These are phyloP conservation scores for Brachionus koreanus DNA, from an alignment of 1,140 invertebrate species.

Conservation along the genomic window DNA sequence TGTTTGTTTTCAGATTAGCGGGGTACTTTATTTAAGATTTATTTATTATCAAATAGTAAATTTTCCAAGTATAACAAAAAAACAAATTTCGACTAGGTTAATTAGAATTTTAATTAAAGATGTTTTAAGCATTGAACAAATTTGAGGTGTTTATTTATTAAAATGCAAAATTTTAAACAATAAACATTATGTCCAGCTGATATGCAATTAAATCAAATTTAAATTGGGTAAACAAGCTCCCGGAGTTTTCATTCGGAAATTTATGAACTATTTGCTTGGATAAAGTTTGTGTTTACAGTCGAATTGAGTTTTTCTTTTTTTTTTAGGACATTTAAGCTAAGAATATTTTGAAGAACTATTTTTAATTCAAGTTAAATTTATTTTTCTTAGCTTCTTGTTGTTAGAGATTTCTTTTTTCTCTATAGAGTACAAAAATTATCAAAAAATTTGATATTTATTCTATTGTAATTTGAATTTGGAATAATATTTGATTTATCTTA, in stretches of 20 bases:
- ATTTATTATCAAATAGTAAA: not conserved
- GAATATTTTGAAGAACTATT: not conserved
- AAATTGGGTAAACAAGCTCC: not conserved
- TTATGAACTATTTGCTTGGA: not conserved
- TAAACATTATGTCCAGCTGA: slow-evolving; percentile 22
- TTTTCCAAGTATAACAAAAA: not conserved
- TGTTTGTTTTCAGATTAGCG: slow-evolving; percentile 6
- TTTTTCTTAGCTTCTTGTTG: not conserved
- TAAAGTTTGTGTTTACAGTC: not conserved
- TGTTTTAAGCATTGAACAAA: not conserved
- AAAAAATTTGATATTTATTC: not conserved
- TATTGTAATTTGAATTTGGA: not conserved
- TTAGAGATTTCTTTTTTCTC: not conserved
- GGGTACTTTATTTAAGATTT: not conserved
- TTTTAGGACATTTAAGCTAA: not conserved
- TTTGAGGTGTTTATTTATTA: slow-evolving; percentile 5
- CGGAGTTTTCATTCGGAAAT: not conserved
- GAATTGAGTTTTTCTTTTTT: not conserved
- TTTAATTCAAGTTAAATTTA: not conserved
- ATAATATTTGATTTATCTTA: slow-evolving; percentile 1
- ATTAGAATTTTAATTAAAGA: slow-evolving; percentile 29
- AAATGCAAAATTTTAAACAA: not conserved
- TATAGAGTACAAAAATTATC: not conserved
- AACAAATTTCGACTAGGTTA: slow-evolving; percentile 9
- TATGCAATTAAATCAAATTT: not conserved